Conservation (phyloP, 2,113 vertebrate species). For the Carassius gibelio region DNA sequence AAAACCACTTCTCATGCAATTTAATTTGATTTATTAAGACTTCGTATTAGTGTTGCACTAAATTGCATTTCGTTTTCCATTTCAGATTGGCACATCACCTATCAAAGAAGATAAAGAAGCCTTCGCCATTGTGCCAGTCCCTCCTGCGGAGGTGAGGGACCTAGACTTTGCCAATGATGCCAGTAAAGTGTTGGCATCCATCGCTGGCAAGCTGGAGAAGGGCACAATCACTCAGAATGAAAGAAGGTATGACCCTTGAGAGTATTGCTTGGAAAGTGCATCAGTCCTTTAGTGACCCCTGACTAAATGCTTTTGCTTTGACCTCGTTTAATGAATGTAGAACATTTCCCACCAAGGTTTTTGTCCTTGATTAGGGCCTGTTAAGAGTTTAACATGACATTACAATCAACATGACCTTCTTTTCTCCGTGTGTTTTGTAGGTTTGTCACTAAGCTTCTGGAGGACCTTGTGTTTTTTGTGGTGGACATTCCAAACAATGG, state of each 20-base stretch:
- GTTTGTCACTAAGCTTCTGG: conserved; percentile 94
- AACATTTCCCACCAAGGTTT: background rate
- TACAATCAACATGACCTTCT: background rate
- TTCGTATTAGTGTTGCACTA: background rate
- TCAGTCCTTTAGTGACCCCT: background rate
- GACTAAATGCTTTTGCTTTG: background rate
- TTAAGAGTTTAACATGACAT: background rate
- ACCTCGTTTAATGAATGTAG: background rate
- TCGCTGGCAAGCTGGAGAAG: conserved; percentile 95
- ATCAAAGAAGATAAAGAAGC: conserved; percentile 98
- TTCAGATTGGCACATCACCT: conserved; percentile 94
- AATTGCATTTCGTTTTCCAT: background rate
- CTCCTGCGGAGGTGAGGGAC: conserved; percentile 95
- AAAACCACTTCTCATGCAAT: background rate
- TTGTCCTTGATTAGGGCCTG: background rate
- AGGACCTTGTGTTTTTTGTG: conserved; percentile 97
- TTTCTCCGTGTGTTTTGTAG: conserved; percentile 63
- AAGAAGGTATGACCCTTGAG: conserved; percentile 77
- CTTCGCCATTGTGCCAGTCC: conserved; percentile 97
- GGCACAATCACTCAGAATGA: conserved; percentile 99
- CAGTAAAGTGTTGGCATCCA: conserved; percentile 96
- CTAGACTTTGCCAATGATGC: conserved; percentile 98
- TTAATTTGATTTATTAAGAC: background rate
- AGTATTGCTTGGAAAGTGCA: background rate
- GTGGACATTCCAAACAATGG: conserved; percentile 96